Base-by-base conservation (phyloP, 2,113 vertebrate genomes). In the Rana temporaria region DNA sequence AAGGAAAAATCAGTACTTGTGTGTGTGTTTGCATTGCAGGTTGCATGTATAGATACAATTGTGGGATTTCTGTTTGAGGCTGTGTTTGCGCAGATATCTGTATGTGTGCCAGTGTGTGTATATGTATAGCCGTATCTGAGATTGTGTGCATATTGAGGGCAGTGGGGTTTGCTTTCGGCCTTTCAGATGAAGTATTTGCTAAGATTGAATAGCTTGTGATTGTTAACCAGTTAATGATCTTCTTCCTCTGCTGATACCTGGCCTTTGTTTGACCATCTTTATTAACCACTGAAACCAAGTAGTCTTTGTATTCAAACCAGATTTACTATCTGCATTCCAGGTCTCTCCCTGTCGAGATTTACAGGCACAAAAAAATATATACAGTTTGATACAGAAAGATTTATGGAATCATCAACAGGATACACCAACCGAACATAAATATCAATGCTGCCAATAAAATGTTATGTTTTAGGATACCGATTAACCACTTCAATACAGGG, bases 161-260 rank as follows among this genome's bases (percentile, higher is more conserved):
- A 63, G 59, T 6, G 8, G 74, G 74, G 20, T 64, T 76, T 64
- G 38, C 60, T 64, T n/a, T 76, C 56, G 16, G 73, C 32, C 57
- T 62, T 63, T 60, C 42, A 53, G 19, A 17, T 63, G 63, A 78
- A 67, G 63, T 78, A 70, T 70, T 80, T 80, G 66, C 68, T 66
- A 69, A 70, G 66, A 80, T 55, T 70, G 67, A 80, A 80, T 68
- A 80, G 78, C 70, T 80, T 24, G 70, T n/a, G 65, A 80, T 68
- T 68, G 77, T 79, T 80, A 80, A 80, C 78, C 53, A 62, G 74
- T 80, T 80, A 80, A 80, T 80, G 78, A 80, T 80, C 78, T 80
- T 80, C 78, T 80, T 70, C 66, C 66, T 80, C 78, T n/a, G 55
- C 66, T 80, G 66, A 80, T 80, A 80, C 66, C 78, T 80, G 66